Evolutionary conservation across 2,888 invertebrate genomes (phyloP), one percentile per base, ranked within the genome.

Genomic region (Seira musarum): DNA sequence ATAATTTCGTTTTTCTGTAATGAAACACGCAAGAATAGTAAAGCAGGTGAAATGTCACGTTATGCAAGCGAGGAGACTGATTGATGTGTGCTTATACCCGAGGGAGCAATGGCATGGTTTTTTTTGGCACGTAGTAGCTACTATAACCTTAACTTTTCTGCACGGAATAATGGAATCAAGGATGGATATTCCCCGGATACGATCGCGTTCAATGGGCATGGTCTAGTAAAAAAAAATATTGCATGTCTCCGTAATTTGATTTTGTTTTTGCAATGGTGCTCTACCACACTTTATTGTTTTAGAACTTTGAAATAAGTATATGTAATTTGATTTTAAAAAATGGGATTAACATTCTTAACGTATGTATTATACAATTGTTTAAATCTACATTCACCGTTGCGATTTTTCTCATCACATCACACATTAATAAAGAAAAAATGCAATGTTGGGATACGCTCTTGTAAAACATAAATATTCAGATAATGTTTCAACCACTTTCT

Each of bases 381-480:
- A n/a, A n/a, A n/a, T n/a, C n/a, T 49, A 49, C 49, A 49, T 49
- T 49, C 49, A 49, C 49, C 49, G 49, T n/a, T n/a, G 3, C 49
- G 17, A 49, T 49, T n/a, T 49, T 13, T n/a, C 15, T 49, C 49
- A 49, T 49, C 49, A 30, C 30, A 49, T 49, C 40, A 13, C 40
- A n/a, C n/a, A n/a, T n/a, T n/a, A 30, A 30, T 30, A 8, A 30
- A 30, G 49, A 49, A 49, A n/a, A 49, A 49, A 49, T 49, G 15
- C 13, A 15, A n/a, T 3, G 49, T 15, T 49, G 49, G 3, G 3
- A n/a, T 49, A 49, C 17, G 49, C 15, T 8, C 17, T 3, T 22
- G 13, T 19, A 61, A 19, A 22, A 61, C 21, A 22, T 19, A 22
- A 22, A 22, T 61, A 19, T 61, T 61, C 19, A 21, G 22, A 61